phyloP scores from a whole-genome alignment of 1,140 invertebrate genomes.

The Tribolium madens region DNA sequence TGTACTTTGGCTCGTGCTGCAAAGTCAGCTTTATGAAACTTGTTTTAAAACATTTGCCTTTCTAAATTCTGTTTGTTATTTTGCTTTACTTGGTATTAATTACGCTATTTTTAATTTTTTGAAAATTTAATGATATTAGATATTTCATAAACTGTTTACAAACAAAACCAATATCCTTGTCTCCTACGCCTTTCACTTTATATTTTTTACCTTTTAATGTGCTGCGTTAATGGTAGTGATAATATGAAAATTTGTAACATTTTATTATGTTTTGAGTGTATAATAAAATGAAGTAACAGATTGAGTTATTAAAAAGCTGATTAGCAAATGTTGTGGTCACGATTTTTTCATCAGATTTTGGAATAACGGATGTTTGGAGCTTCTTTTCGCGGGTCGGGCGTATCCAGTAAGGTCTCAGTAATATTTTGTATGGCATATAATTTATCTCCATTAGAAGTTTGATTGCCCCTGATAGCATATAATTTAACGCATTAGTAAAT shows the following conservation, averaged over 20 bases:
- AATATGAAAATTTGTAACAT: neutral
- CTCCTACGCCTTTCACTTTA: neutral
- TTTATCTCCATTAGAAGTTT: constrained; percentile 42
- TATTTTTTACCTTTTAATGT: neutral
- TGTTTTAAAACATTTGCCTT: neutral
- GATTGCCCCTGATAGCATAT: constrained; percentile 37
- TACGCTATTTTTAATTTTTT: neutral
- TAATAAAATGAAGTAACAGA: neutral
- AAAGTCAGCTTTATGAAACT: no score
- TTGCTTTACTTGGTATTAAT: neutral
- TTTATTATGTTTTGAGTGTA: neutral
- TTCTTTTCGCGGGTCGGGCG: neutral
- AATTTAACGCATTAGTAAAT: constrained; percentile 42
- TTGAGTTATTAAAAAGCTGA: neutral
- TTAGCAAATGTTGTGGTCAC: neutral
- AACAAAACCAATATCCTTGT: neutral
- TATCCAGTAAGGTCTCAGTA: neutral
- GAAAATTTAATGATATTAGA: neutral
- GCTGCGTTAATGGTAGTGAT: neutral
- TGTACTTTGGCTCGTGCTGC: no score
- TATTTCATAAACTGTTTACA: neutral
- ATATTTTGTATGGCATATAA: constrained; percentile 21
- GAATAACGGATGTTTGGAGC: neutral
- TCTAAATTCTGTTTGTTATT: neutral
- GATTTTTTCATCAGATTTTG: neutral